Evolutionary conservation across 2,113 vertebrate genomes (phyloP), one percentile per base, ranked within the genome.

Genomic region (Macrotus californicus): DNA sequence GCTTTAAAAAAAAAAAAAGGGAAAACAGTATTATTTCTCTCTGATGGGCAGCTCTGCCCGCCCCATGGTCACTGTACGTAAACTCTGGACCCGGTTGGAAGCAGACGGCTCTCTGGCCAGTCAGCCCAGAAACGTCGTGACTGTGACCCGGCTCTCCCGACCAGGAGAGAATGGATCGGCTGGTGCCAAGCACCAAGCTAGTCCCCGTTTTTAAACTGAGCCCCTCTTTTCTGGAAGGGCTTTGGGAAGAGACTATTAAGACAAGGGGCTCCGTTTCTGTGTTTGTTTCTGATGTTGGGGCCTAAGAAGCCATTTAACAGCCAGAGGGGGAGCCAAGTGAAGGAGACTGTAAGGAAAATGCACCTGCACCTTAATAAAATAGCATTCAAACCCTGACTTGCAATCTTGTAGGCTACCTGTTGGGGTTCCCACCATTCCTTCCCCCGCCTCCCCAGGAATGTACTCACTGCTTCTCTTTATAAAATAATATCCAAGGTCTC

Each of bases 11-110:
- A 59, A 59, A 41, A 82, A 82, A 46, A 88, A 56, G n/a, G 50
- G 31, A 31, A 54, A 61, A 61, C 7, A 5, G 19, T 43, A 36
- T 67, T 11, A 6, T 52, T 81, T 75, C 31, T 76, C 43, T 82
- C 77, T 69, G 8, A 77, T 9, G 31, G 36, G 24, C 88, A 88
- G 88, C 82, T 69, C 66, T 77, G 19, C 41, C 54, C 16, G 1
- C 24, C 83, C 59, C 0, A 0, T 4, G 66, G 80, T 9, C 56
- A 39, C 70, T 26, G 16, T 0, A 0, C 13, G 19, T 34, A n/a
- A 59, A 8, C 13, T 31, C 46, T 31, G 21, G 31, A 21, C 41
- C 16, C 0, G 11, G 21, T 39, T 46, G 50, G 54, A 46, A 36
- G 48, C 67, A 79, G 87, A 39, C 9, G 2, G 22, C 19, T 64